Base-by-base conservation (phyloP, 2,888 invertebrate species). In the Amiota minor region DNA sequence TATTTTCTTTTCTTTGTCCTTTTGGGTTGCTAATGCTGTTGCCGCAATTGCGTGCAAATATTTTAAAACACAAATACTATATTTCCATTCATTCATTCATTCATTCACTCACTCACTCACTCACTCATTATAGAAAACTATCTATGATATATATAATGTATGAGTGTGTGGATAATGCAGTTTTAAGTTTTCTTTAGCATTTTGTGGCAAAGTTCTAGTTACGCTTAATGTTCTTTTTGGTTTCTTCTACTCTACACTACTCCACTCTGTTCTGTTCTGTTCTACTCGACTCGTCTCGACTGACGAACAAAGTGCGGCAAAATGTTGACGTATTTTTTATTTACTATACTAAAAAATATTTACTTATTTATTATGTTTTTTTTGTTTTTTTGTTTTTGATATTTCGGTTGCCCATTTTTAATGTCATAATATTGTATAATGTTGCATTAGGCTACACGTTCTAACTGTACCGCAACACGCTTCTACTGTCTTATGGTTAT, bases 11-110 rank as follows among this genome's bases (percentile, higher is more conserved):
- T 74, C 72, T 74, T 55, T 56, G 20, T 76, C 71, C 73, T 73
- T 72, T 72, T 74, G 71, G 72, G 71, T 74, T 73, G 23, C 69
- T 70, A 14, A n/a, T 64, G 56, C 70, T 53, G 61, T 16, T 71
- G 45, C 16, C 86, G 83, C 83, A 83, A 83, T 83, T 83, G 86
- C 83, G 83, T 83, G 83, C 83, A 83, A 83, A 85, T 86, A 84
- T 85, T 83, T 85, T 85, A 59, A 59, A 59, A 59, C 16, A 20
- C 59, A 59, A 12, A 50, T 50, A n/a, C n/a, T 50, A 12, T 50
- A 50, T 50, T n/a, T 50, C 12, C 53, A 50, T 50, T n/a, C 53
- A 50, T 50, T n/a, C 50, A 50, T 50, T 14, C 50, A 50, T 50
- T 14, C 53, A 50, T 10, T n/a, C n/a, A 50, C 6, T n/a, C n/a